Base-by-base conservation (phyloP, 2,113 vertebrate species). In the Gorsachius goisagi region DNA sequence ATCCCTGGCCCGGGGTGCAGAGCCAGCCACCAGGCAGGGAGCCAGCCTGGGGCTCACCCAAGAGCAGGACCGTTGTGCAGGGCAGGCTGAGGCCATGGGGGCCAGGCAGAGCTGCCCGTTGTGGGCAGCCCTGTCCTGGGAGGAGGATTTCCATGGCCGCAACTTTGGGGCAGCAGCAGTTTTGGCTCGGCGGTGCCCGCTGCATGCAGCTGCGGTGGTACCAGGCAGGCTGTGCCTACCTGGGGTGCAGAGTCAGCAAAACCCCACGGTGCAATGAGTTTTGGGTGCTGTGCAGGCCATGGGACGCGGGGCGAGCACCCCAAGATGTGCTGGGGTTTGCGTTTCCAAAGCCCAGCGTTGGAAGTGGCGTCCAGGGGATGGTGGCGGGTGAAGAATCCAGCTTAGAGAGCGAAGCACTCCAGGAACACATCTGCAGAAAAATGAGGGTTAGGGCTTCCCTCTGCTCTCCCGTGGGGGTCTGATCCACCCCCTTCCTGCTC, bases 311-410 rank as follows among this genome's bases (percentile, higher is more conserved):
- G 9, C 0, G 24, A 24, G 44, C 55, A 2, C n/a, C 45, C 47
- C 7, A 0, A 49, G 20, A 0, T 0, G 32, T 1, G 32, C 62
- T 15, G n/a, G 35, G 33, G 2, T 47, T 24, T 3, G 10, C 2
- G 0, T n/a, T 30, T 49, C 64, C 27, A 2, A 23, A 47, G 50
- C 41, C 27, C 21, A 3, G n/a, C 3, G 6, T 7, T 24, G 59
- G 53, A 21, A 50, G 52, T 1, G n/a, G 19, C 4, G 24, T 23
- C 6, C 20, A 4, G 6, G 41, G 58, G 32, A 12, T 55, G 64
- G 45, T 5, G 58, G 59, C 53, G 2, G 19, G 75, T 18, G 30
- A 26, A 64, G 12, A 15, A 45, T 75, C n/a, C 49, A 30, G 27
- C 24, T n/a, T 10, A 2, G 23, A 11, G 71, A 49, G 21, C 2